Base-by-base conservation (phyloP, 2,888 invertebrate species). In the Harpalus rubripes region DNA sequence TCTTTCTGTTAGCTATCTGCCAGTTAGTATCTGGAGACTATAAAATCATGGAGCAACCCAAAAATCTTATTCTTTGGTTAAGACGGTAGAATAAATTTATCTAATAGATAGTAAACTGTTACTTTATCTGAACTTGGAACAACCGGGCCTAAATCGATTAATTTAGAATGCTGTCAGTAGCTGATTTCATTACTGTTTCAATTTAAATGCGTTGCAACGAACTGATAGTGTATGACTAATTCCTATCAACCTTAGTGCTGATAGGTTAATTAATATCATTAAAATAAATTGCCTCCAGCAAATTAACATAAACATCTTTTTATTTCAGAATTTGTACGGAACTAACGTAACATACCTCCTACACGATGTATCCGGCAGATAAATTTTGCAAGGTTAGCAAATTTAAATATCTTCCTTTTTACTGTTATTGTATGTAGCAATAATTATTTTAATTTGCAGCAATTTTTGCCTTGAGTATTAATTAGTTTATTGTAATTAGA, bases 391-490 rank as follows among this genome's bases (percentile, higher is more conserved):
- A 74, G 72, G 72, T 44, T 74, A 74, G 12, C 44, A 8, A 18
- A 74, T 74, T 74, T 74, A 22, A 74, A 74, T 74, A 16, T 74
- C 44, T 74, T 74, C 72, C 72, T 74, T 74, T 63, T 63, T 63
- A 22, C 26, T 18, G 26, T 26, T 26, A 7, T 26, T 61, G 18
- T 16, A 61, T 12, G 26, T 59, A 32, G 7, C 0, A n/a, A 44
- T 72, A 41, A 41, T 74, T 41, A 74, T 16, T 74, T 74, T 44
- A 41, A 74, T 74, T 74, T 74, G 6, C 7, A 16, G 52, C 41
- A 68, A 68, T 44, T 74, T 18, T 74, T 74, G 41, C 44, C 44
- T 74, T 68, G 68, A 32, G 7, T 44, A 44, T 18, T 74, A 44
- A 41, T 74, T 41, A 74, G 8, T 74, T 41, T 44, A 74, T 74